phyloP scores from a whole-genome alignment of 2,888 invertebrate genomes.

The Philereme transversata region DNA sequence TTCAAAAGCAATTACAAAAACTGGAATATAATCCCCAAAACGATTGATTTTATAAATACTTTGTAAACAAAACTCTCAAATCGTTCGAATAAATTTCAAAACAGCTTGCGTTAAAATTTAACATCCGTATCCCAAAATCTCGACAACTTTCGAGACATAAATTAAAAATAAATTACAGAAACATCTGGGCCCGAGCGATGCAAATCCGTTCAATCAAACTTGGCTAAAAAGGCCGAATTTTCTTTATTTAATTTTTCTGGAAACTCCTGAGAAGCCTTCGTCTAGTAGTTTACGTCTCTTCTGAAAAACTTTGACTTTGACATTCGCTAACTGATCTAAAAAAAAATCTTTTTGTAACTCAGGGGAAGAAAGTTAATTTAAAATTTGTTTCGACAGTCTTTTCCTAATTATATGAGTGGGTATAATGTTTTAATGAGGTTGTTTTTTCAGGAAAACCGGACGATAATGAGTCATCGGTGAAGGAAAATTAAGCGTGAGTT shows the following conservation, averaged over 20 bases:
- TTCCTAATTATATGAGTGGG: constrained; percentile 16
- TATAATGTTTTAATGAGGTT: constrained; percentile 7
- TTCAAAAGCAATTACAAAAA: not conserved
- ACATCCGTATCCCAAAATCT: constrained; percentile 50
- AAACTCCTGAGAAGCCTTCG: constrained; percentile 2
- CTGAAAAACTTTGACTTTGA: constrained; percentile 21
- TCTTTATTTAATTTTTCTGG: constrained; percentile 58
- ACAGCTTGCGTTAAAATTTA: constrained; percentile 24
- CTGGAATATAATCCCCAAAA: not conserved
- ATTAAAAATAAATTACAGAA: constrained; percentile 78
- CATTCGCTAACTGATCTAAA: not conserved
- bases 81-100: constrained; percentile 20
- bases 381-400: constrained; percentile 13
- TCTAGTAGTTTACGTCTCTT: constrained; percentile 15
- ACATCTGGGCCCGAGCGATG: constrained; percentile 71
- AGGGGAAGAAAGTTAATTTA: constrained; percentile 8
- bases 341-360: too few species aligned
- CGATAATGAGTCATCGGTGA: constrained; percentile 18
- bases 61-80: constrained; percentile 8
- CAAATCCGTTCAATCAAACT: constrained; percentile 76
- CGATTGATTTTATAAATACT: not conserved
- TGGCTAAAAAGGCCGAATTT: constrained; percentile 34
- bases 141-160: constrained; percentile 73
- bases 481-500: constrained; percentile 26
- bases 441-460: constrained; percentile 26